These are phyloP conservation scores for Lophius americanus DNA, from an alignment of 2,797 vertebrate species.

Conservation along the genomic window DNA sequence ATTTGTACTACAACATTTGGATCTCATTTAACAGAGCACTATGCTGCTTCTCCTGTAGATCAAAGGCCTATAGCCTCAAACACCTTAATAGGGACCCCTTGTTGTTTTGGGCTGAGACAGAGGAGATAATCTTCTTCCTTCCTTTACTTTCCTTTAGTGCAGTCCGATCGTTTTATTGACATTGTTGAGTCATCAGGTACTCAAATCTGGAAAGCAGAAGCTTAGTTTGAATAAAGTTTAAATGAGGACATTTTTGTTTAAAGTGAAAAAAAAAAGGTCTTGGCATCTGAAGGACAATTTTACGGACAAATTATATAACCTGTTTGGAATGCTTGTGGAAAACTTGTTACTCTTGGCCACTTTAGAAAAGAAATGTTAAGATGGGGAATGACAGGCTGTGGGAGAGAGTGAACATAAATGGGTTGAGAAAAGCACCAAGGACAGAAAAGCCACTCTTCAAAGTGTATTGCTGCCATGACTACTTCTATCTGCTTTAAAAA, in stretches of 20 bases:
- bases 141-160: too few relatives aligned
- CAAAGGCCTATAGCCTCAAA: constrained; percentile 14
- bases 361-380: not conserved
- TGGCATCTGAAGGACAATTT: not conserved
- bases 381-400: not conserved
- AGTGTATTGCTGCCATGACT: not conserved
- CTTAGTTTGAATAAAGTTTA: not conserved
- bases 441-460: constrained; percentile 22
- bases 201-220: not conserved
- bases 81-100: not conserved
- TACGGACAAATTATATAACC: not conserved
- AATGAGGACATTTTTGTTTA: constrained; percentile 11
- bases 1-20: not conserved
- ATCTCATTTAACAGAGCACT: constrained; percentile 22
- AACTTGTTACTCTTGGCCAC: constrained; percentile 3
- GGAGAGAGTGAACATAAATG: constrained; percentile 11
- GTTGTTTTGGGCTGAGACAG: too few relatives aligned
- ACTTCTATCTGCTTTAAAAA: constrained; percentile 15
- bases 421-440: constrained; percentile 13
- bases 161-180: too few relatives aligned
- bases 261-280: too few relatives aligned
- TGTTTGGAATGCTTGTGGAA: constrained; percentile 2
- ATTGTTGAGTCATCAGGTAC: not conserved
- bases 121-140: too few relatives aligned
- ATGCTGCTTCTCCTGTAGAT: constrained; percentile 19